Evolutionary conservation across 2,113 vertebrate species (phyloP).

Genomic region (Tichodroma muraria): DNA sequence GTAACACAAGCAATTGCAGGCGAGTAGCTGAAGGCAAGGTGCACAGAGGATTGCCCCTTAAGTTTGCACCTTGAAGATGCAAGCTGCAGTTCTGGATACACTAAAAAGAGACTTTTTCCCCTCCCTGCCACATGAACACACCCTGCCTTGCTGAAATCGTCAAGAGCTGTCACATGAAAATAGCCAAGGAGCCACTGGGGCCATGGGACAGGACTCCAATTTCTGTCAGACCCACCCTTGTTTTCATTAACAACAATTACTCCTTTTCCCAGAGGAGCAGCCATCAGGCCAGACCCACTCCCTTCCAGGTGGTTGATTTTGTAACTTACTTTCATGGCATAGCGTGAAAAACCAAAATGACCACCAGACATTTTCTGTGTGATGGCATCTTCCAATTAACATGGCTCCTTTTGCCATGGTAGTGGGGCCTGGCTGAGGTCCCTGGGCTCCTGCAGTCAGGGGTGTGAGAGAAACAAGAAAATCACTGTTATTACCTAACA

Average conservation of each 20-base stretch:
- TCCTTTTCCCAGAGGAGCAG: neutral
- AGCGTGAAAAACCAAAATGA: neutral
- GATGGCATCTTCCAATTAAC: neutral
- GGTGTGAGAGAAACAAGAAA: neutral
- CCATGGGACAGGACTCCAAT: neutral
- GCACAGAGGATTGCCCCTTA: neutral
- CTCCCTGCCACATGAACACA: neutral
- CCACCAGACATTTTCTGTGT: rapidly evolving
- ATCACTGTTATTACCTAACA: neutral
- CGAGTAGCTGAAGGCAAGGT: neutral
- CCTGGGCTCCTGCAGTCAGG: neutral
- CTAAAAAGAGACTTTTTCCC: neutral
- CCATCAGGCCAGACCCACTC: rapidly evolving
- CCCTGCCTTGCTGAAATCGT: neutral
- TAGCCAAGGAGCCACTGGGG: neutral
- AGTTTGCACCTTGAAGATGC: neutral
- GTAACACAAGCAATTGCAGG: neutral
- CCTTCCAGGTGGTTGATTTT: neutral
- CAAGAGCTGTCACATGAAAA: neutral
- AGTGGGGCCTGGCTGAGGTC: neutral
- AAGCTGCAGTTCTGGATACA: neutral
- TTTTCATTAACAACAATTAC: neutral
- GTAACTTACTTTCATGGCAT: neutral
- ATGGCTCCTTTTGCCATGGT: neutral
- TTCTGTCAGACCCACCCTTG: neutral